Evolutionary conservation across 2,113 vertebrate species (phyloP), one percentile per base, ranked within the genome.

Genomic region (Cottus gobio): DNA sequence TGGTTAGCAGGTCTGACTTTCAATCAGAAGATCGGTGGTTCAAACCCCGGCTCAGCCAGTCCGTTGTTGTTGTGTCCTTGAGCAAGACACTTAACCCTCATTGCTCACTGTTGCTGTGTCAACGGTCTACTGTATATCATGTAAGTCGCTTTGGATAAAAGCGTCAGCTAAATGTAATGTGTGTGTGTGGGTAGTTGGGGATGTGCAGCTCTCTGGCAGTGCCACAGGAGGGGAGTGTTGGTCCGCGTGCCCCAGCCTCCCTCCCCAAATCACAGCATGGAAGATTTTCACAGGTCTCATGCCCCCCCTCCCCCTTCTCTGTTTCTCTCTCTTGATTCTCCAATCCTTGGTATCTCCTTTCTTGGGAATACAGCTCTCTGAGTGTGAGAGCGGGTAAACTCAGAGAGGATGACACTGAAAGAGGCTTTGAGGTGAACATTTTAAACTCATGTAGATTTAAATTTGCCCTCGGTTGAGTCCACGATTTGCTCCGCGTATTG

Each of bases 221-320:
- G 83, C 93, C 94, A 94, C 94, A 93, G 89, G 94, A 93, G 93
- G 93, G 94, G 85, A 87, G 83, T 94, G 84, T 93, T 93, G 91
- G 78, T 85, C 92, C 90, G 87, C 77, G 58, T 84, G 89, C 84
- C 84, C 75, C 75, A 57, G 63, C 75, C 75, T 83, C 66, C 57
- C 54, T 69, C 52, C 70, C 42, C 52, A 73, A 71, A 79, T 82
- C 82, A 67, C 83, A 79, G 83, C 67, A 89, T 57, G 58, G 72
- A 46, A 72, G 83, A 77, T 77, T 42, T 79, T 86, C 79, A 42
- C 0, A 83, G 72, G 75, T 76, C 56, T 74, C 61, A 54, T 15
- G 68, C 77, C 58, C 24, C 24, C 44, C 77, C 42, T 15, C 57
- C 44, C 39, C 26, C 62, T 37, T 18, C 52, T 37, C 39, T 3